Conservation (phyloP, 2,113 vertebrate species). For the Ciconia stormi region DNA sequence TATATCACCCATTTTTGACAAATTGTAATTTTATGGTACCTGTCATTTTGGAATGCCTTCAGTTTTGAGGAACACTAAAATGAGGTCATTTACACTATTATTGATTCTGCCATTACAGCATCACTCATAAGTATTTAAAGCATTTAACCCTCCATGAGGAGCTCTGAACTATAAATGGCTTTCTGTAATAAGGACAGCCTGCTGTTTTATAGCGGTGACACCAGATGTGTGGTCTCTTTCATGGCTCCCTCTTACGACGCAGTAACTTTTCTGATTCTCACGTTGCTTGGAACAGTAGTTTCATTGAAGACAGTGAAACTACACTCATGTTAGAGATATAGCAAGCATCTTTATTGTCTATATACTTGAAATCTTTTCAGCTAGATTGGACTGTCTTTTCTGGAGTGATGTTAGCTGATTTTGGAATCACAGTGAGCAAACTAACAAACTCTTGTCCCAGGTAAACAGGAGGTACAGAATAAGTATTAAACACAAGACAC, state of each 20-base stretch:
- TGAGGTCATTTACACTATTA: conserved; percentile 46
- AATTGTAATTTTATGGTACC: conserved; percentile 14
- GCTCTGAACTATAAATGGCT: conserved; percentile 58
- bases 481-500: background rate
- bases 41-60: conserved; percentile 32
- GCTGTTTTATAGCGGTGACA: conserved; percentile 12
- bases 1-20: conserved; percentile 7
- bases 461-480: background rate
- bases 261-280: background rate
- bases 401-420: background rate
- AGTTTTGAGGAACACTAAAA: background rate
- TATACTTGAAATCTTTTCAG: background rate
- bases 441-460: background rate
- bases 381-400: background rate
- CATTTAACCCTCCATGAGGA: conserved; percentile 56
- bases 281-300: background rate
- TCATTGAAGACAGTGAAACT: background rate
- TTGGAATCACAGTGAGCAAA: background rate
- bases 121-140: conserved; percentile 49
- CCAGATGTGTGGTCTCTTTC: conserved; percentile 20
- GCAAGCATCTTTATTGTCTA: background rate
- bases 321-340: background rate
- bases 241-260: background rate
- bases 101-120: conserved; percentile 30
- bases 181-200: conserved; percentile 26